phyloP scores from a whole-genome alignment of 2,113 vertebrate species.

The Phocoena phocoena region DNA sequence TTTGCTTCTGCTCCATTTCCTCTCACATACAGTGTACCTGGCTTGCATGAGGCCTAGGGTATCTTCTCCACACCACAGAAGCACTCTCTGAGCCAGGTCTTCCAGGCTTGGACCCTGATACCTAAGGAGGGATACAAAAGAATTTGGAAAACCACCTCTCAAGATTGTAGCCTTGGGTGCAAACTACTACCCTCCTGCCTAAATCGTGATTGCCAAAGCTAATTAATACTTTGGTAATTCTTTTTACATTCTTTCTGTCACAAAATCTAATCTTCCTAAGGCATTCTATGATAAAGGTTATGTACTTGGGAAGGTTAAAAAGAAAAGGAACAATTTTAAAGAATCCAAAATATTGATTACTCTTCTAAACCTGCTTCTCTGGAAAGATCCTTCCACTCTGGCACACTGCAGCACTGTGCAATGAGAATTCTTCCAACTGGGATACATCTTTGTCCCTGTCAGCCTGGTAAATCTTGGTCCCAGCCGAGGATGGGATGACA shows the following conservation, averaged over 20 bases:
- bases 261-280: not conserved
- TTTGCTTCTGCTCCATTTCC: not conserved
- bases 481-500: not conserved
- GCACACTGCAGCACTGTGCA: not conserved
- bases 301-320: not conserved
- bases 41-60: too few species aligned
- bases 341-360: not conserved
- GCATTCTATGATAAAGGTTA: not conserved
- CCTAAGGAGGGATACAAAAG: not conserved
- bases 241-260: constrained; percentile 15
- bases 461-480: not conserved
- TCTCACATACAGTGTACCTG: rapidly evolving
- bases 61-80: not conserved
- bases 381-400: not conserved
- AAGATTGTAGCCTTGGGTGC: not conserved
- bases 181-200: not conserved
- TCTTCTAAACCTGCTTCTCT: not conserved
- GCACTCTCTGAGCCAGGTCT: not conserved
- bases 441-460: not conserved
- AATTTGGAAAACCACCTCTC: not conserved
- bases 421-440: not conserved
- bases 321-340: not conserved
- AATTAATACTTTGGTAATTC: constrained; percentile 26
- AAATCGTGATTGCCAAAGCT: not conserved
- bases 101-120: not conserved